Evolutionary conservation across 1,140 invertebrate species (phyloP).

Genomic region (Eriocheir sinensis): DNA sequence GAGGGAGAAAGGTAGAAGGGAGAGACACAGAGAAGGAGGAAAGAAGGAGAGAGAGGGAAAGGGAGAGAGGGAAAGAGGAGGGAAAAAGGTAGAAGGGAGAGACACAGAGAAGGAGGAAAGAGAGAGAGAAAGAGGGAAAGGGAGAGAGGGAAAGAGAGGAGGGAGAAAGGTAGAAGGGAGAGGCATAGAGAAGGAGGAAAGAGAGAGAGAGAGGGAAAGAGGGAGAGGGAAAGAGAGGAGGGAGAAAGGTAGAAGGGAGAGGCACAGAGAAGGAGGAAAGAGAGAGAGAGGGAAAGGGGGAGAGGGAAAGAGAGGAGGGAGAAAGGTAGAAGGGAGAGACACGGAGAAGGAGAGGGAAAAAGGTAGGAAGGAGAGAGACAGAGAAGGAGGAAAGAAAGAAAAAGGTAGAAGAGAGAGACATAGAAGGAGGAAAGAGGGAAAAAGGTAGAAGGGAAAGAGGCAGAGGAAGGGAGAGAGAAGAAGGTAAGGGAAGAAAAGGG

Average conservation of each 20-base stretch:
- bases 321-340: no score
- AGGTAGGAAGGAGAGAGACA: no score
- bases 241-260: no score
- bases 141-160: not conserved
- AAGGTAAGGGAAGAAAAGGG: not conserved
- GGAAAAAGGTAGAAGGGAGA: not conserved
- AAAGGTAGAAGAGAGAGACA: not conserved
- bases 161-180: not conserved
- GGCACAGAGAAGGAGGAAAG: no score
- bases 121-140: not conserved
- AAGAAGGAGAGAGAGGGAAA: not conserved
- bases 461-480: not conserved
- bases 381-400: no score
- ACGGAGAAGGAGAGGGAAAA: no score
- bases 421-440: not conserved
- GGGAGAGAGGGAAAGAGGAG: not conserved
- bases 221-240: no score
- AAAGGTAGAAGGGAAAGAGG: not conserved
- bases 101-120: not conserved
- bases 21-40: not conserved
- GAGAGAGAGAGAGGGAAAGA: not conserved
- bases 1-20: not conserved
- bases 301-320: no score
- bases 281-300: no score
- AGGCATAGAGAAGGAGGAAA: not conserved